These are phyloP conservation scores for Hipparchia semele DNA, from an alignment of 2,888 invertebrate genomes.

Conservation along the genomic window DNA sequence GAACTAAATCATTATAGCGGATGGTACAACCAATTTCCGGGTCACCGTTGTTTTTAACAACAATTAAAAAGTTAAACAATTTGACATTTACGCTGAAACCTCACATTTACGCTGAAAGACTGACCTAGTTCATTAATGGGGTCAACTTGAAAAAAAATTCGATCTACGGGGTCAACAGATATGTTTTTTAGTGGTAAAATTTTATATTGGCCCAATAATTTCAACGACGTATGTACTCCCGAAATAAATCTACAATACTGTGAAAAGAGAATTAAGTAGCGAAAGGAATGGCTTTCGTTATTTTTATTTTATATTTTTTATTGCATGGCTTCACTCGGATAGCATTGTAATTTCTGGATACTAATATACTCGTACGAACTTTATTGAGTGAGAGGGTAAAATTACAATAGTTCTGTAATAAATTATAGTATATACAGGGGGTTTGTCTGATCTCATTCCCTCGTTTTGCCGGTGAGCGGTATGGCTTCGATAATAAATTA, in stretches of 20 bases:
- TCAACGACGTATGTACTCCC: neutral
- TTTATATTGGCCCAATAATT: neutral
- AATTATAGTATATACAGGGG: neutral
- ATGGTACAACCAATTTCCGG: no score
- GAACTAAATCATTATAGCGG: no score
- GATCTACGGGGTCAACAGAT: constrained; percentile 1
- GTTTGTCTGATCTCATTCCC: no score
- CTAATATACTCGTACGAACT: neutral
- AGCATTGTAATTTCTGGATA: no score
- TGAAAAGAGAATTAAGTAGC: neutral
- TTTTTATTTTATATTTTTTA: neutral
- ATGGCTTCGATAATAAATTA: no score
- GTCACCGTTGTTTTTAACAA: no score
- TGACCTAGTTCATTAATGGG: constrained; percentile 9
- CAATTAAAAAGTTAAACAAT: no score
- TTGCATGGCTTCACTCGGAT: no score
- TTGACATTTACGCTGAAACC: neutral
- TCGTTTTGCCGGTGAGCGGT: no score
- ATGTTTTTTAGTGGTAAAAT: constrained; percentile 1
- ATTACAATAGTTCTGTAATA: neutral
- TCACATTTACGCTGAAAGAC: neutral
- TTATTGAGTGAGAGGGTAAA: neutral
- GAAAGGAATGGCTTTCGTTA: neutral
- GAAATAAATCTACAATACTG: neutral
- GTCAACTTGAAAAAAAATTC: neutral